Base-by-base conservation (phyloP, 2,113 vertebrate species). In the Argyrosomus japonicus region DNA sequence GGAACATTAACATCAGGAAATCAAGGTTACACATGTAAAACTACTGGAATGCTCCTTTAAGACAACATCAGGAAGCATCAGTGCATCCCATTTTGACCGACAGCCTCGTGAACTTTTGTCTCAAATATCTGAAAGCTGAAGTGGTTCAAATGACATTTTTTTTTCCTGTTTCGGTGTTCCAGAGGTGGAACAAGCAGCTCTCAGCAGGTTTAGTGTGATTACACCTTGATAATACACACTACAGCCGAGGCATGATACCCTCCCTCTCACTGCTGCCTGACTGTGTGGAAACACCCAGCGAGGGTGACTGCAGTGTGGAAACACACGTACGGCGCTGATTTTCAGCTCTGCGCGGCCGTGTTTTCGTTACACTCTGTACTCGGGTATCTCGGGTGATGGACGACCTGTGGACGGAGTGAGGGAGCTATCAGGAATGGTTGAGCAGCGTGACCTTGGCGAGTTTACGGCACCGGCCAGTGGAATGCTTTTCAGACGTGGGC, bases 301-400 rank as follows among this genome's bases (percentile, higher is more conserved):
- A 47, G 45, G 45, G 45, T 13, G 27, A 17, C 19, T 0, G 60
- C 32, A 5, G 36, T 2, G 10, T 17, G 27, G 67, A 32, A 47
- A 51, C 18, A 32, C 48, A 78, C 27, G 5, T 1, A 1, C 48
- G 6, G 25, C 12, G 15, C 64, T 19, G 65, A 54, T 60, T 47
- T 13, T n/a, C 19, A 4, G 51, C 53, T 68, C 68, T 29, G 58
- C 5, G 19, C 18, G 23, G 45, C 56, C 12, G 9, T 87, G 86
- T 91, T 89, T 84, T 77, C 67, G 88, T 90, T 71, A 85, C 88
- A 86, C 18, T 17, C 60, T 76, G 88, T 91, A 19, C 82, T 73
- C 21, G 0, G 75, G 75, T 81, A 83, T 86, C 63, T 81, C 0
- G 40, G 58, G 25, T 68, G 81, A 75, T 67, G 77, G 75, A 82